Conservation (phyloP, 2,888 invertebrate genomes). For the Agrotis segetum region DNA sequence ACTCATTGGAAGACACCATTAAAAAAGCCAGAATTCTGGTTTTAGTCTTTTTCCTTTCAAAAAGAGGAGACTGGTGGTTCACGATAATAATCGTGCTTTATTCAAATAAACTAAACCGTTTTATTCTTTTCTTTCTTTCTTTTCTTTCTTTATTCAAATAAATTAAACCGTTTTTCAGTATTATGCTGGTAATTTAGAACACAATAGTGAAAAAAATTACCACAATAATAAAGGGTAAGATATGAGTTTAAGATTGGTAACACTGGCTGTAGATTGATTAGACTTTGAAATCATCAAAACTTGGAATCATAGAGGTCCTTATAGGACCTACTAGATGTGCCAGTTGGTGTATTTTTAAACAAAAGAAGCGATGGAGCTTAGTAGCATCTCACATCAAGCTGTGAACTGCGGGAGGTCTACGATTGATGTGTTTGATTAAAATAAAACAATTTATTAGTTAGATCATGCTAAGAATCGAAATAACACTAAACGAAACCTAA, state of each 20-base stretch:
- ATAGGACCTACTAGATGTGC: not conserved
- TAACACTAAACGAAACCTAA: not conserved
- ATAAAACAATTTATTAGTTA: not conserved
- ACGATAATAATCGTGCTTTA: too few species aligned
- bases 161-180: too few species aligned
- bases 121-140: too few species aligned
- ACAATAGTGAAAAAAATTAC: too few species aligned
- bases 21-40: too few species aligned
- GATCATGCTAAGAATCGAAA: not conserved
- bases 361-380: slow-evolving; percentile 5
- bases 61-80: too few species aligned
- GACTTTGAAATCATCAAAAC: slow-evolving; percentile 1
- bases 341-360: slow-evolving; percentile 17
- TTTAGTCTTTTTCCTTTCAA: too few species aligned
- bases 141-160: too few species aligned
- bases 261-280: not conserved
- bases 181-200: too few species aligned
- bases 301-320: not conserved
- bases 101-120: too few species aligned
- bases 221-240: not conserved
- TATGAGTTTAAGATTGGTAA: not conserved
- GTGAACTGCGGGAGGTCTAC: slow-evolving; percentile 14
- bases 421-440: slow-evolving; percentile 5
- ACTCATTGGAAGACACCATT: too few species aligned
- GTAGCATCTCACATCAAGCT: slow-evolving; percentile 14